Evolutionary conservation across 2,797 vertebrate species (phyloP), one percentile per base, ranked within the genome.

Genomic region (Pangasius krempfi): DNA sequence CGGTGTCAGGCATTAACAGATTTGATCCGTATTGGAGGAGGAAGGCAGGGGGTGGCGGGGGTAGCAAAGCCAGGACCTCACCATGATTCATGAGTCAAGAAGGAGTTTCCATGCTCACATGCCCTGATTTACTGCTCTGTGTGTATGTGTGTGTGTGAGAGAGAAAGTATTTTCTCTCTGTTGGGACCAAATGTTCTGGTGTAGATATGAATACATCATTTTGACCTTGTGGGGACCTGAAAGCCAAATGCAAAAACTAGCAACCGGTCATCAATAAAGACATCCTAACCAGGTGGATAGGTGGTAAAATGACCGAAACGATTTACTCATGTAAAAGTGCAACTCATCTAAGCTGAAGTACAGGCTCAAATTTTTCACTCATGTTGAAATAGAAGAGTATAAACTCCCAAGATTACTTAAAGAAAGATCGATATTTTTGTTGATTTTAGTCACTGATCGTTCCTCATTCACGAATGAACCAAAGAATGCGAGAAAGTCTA

Each of bases 1-100:
- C 82, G 85, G 89, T 87, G 90, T 94, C 94, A 94, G 93, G 94
- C 93, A 95, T 95, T 94, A 95, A 93, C 93, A 94, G 94, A 95
- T 94, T 93, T 94, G 93, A 94, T 94, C 89, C 92, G 87, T 92
- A 90, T 92, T 93, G 93, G 92, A 94, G 87, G 0, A 72, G 75
- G 87, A 90, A 87, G 87, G 87, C 72, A 76, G 90, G 83, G 33
- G 60, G 76, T 90, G 86, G 89, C 47, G 66, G 90, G 79, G 84
- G 76, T 84, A 30, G 78, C 40, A 66, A 82, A 88, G 84, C 75
- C 91, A 93, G 86, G 92, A 88, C 89, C 88, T 87, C 89, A 52
- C 89, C 78, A 78, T 88, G 88, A 89, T 92, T 94, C 93, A 93
- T 90, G 90, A 91, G 90, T 91, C 86, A 60, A 86, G 66, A 82